Base-by-base conservation (phyloP, 2,113 vertebrate species). In the Sialia sialis region DNA sequence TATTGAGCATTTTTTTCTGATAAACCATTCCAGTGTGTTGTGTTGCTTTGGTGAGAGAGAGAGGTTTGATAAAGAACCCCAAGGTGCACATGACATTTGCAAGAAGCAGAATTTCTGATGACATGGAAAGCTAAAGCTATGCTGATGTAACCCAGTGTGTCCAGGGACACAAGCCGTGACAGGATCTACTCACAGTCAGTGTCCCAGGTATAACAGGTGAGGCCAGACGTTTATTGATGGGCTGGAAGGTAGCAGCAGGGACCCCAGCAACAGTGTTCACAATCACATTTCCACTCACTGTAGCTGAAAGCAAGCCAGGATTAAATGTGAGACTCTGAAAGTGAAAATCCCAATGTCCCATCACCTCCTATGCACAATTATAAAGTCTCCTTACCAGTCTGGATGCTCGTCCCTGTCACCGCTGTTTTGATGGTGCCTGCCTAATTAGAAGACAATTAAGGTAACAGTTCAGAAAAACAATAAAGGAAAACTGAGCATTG, bases 221-320 rank as follows among this genome's bases (percentile, higher is more conserved):
- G 13, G 98, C 98, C 59, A 99, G 97, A 10, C 99, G 98, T 92
- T 99, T 99, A 98, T 99, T 99, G 74, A 98, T 98, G 21, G 98
- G 98, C 96, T 99, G 99, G 97, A 99, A 99, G 60, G 99, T 98
- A 58, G 98, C 98, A 22, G 98, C 98, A 44, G 99, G 97, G 58
- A 99, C 98, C 25, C 99, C 99, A 19, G 99, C 98, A 16, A 99
- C 98, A 2, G 99, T 99, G 97, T 99, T 99, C 87, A 99, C 98
- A 4, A 99, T 99, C 82, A 99, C 98, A 39, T 99, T 99, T 39
- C 99, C 99, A n/a, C 98, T 98, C 73, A 99, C 99, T 5, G 99
- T 98, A 70, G 99, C 99, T 99, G 98, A 30, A 77, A 96, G 80
- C 39, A 97, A 91, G 70, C 13, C 58, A 84, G 43, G 56, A 82